phyloP scores from a whole-genome alignment of 1,140 invertebrate species.

The Pomacea maculata region DNA sequence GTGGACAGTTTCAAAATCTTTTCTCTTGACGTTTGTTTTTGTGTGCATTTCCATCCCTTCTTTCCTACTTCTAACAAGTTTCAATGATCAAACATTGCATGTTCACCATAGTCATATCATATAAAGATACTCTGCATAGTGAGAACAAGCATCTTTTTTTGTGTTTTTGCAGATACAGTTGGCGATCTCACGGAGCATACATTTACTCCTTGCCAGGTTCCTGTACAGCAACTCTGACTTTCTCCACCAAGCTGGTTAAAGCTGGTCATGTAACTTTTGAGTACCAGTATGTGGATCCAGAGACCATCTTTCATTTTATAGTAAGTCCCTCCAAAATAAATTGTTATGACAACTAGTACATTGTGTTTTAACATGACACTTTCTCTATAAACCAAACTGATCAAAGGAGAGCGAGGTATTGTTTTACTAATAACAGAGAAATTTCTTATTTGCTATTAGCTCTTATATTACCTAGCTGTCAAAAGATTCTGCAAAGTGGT shows the following conservation, averaged over 20 bases:
- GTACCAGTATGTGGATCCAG: slow-evolving; percentile 69
- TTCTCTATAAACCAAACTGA: neutral
- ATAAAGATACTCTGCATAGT: too few species aligned
- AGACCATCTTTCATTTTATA: slow-evolving; percentile 69
- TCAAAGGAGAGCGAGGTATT: neutral
- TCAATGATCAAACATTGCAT: too few species aligned
- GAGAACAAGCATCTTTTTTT: neutral
- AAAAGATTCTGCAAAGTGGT: too few species aligned
- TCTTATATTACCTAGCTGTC: too few species aligned
- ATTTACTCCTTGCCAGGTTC: slow-evolving; percentile 64
- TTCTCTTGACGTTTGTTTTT: too few species aligned
- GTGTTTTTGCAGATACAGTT: slow-evolving; percentile 61
- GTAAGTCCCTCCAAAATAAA: slow-evolving; percentile 49
- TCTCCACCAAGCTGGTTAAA: slow-evolving; percentile 69
- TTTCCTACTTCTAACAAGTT: too few species aligned
- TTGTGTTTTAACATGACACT: neutral
- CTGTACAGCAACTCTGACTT: slow-evolving; percentile 68
- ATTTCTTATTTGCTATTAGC: too few species aligned
- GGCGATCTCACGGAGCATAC: slow-evolving; percentile 65
- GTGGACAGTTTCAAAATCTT: too few species aligned
- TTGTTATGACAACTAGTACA: neutral
- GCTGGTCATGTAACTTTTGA: slow-evolving; percentile 67
- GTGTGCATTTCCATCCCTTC: too few species aligned
- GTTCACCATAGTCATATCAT: too few species aligned
- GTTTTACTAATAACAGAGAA: too few species aligned